Evolutionary conservation across 2,888 invertebrate genomes (phyloP).

Genomic region (Saturnia pavonia): DNA sequence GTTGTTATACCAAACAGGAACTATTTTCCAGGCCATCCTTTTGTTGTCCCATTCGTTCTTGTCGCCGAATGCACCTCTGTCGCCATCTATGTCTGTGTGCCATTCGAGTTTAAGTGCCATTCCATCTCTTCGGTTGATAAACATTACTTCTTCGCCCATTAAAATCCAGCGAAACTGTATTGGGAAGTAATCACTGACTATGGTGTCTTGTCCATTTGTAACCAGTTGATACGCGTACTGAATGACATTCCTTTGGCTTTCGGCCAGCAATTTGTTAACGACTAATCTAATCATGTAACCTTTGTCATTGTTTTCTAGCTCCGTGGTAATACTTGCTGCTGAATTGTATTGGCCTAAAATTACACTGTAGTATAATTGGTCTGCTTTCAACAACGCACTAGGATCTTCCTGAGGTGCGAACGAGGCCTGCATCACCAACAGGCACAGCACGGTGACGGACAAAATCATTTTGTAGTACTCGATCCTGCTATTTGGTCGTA

Average conservation of each 20-base stretch:
- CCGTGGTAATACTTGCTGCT: constrained; percentile 3
- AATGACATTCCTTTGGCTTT: constrained; percentile 10
- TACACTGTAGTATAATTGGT: constrained; percentile 13
- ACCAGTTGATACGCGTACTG: constrained; percentile 10
- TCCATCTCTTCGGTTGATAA: constrained; percentile 14
- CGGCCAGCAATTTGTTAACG: background rate
- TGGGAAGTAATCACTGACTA: constrained; percentile 15
- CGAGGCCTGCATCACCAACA: background rate
- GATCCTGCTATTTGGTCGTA: background rate
- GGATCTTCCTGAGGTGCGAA: background rate
- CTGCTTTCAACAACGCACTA: background rate
- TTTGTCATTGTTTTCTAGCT: constrained; percentile 9
- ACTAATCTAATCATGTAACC: constrained; percentile 7
- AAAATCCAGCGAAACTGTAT: constrained; percentile 8
- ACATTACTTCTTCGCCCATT: background rate
- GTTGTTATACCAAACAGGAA: constrained; percentile 4
- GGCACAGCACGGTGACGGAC: background rate
- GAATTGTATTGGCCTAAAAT: background rate
- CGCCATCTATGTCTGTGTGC: background rate
- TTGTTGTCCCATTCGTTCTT: constrained; percentile 1
- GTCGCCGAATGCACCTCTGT: constrained; percentile 18
- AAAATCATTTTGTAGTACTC: background rate
- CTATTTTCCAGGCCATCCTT: constrained; percentile 18
- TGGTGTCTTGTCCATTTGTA: background rate
- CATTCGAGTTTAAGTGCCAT: constrained; percentile 16